Evolutionary conservation across 2,888 invertebrate genomes (phyloP), one percentile per base, ranked within the genome.

Genomic region (Sabatieria punctata): DNA sequence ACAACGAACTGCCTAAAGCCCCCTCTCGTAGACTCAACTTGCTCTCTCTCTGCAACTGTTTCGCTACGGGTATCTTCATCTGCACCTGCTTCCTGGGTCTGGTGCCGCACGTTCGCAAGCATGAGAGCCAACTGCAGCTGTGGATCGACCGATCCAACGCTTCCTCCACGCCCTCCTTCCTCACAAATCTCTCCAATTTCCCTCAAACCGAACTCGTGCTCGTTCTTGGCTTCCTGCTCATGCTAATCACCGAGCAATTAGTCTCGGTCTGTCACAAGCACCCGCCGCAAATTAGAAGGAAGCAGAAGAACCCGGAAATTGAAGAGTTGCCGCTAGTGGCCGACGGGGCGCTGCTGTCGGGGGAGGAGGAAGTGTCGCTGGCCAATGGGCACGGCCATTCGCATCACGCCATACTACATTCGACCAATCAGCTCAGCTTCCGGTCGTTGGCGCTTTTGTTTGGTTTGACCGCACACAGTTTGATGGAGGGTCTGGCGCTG

Each of bases 401-500:
- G n/a, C n/a, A n/a, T n/a, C n/a, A n/a, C n/a, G n/a, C n/a, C n/a
- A n/a, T n/a, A n/a, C n/a, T n/a, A 15, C 30, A 30, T 11, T 11
- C 8, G 8, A 30, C 30, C 30, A 30, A 15, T 15, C 15, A 8
- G 6, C 68, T 71, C 0, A 55, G 58, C 6, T 54, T 71, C 2
- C 60, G 73, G 24, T 64, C 71, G 1, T 27, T 73, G 26, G 56
- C 74, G 22, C 61, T 75, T 22, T 58, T 74, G 2, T 52, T 69
- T n/a, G 74, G 74, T 15, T 59, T 75, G 4, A 73, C 74, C 2
- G 54, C 75, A 1, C 75, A 75, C 58, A 73, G 74, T 0, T 54
- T 74, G 2, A 74, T 75, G 60, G 75, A 75, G 60, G 75, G 75
- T 4, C 57, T 75, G 18, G 74, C 75, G 2, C 67, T 75, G 43